phyloP scores from a whole-genome alignment of 2,113 vertebrate genomes.

The Baryphthengus martii region DNA sequence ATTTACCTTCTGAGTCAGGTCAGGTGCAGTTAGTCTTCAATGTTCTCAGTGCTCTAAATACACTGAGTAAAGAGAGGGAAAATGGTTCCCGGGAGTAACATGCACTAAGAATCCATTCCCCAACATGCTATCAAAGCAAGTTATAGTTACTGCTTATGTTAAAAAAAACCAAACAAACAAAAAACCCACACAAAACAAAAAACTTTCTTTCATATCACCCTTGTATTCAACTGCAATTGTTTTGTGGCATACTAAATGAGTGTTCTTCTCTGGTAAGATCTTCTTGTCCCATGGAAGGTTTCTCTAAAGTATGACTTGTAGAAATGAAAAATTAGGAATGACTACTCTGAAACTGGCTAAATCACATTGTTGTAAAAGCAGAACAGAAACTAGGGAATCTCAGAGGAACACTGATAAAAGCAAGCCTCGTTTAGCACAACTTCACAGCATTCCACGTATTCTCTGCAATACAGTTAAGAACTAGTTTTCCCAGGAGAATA shows the following conservation, averaged over 20 bases:
- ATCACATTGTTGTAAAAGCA: neutral
- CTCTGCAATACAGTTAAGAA: neutral
- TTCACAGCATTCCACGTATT: neutral
- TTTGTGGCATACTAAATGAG: neutral
- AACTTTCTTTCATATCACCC: neutral
- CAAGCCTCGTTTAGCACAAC: neutral
- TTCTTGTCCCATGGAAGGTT: neutral
- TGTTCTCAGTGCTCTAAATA: neutral
- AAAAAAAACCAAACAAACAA: neutral
- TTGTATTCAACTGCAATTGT: neutral
- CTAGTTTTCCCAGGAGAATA: neutral
- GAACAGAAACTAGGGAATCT: neutral
- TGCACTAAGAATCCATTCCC: neutral
- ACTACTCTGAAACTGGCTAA: neutral
- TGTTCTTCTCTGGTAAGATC: neutral
- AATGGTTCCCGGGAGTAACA: neutral
- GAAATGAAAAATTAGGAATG: neutral
- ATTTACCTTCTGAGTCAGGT: neutral
- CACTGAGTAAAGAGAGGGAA: neutral
- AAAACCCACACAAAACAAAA: no score
- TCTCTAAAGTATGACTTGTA: neutral
- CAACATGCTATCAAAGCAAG: neutral
- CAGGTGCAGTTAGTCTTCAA: neutral
- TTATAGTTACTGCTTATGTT: neutral
- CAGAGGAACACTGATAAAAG: neutral